Evolutionary conservation across 1,140 invertebrate species (phyloP).

Genomic region (Drosophila orosa): DNA sequence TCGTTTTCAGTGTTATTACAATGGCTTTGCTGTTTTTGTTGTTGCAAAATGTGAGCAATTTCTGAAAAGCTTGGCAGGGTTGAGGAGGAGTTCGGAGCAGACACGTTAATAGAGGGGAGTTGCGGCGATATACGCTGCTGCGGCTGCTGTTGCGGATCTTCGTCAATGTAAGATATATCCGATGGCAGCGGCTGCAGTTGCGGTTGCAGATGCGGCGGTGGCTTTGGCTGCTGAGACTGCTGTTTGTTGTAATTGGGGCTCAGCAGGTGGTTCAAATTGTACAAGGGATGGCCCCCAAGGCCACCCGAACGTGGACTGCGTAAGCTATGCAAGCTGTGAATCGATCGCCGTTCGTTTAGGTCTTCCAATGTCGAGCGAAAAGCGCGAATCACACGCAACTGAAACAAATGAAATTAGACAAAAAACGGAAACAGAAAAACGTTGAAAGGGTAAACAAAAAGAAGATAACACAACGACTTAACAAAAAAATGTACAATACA

Average conservation of each 20-base stretch:
- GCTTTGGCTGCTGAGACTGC: slow-evolving; percentile 32
- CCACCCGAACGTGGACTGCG: slow-evolving; percentile 90
- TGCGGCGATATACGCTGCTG: slow-evolving; percentile 45
- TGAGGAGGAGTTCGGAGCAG: slow-evolving; percentile 12
- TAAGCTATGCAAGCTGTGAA: slow-evolving; percentile 98
- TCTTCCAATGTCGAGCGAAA: slow-evolving; percentile 99
- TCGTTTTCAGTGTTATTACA: slow-evolving; percentile 21
- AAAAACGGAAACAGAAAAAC: slow-evolving; percentile 75
- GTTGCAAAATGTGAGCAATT: slow-evolving; percentile 51
- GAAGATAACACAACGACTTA: slow-evolving; percentile 49
- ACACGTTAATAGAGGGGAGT: slow-evolving; percentile 29
- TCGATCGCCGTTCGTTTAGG: slow-evolving; percentile 98
- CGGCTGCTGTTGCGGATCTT: slow-evolving; percentile 87
- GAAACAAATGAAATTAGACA: slow-evolving; percentile 90
- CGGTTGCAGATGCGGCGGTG: slow-evolving; percentile 27
- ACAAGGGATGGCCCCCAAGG: slow-evolving; percentile 54
- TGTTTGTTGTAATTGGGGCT: slow-evolving; percentile 71
- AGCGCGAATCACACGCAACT: slow-evolving; percentile 99
- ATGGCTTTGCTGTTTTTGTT: slow-evolving; percentile 26
- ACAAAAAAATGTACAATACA: slow-evolving; percentile 46
- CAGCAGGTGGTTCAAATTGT: slow-evolving; percentile 78
- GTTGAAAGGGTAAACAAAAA: slow-evolving; percentile 39
- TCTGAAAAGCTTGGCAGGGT: slow-evolving; percentile 52
- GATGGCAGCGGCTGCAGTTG: slow-evolving; percentile 85
- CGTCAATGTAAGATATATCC: slow-evolving; percentile 97